Base-by-base conservation (phyloP, 2,888 invertebrate genomes). In the Syrphus vitripennis region DNA sequence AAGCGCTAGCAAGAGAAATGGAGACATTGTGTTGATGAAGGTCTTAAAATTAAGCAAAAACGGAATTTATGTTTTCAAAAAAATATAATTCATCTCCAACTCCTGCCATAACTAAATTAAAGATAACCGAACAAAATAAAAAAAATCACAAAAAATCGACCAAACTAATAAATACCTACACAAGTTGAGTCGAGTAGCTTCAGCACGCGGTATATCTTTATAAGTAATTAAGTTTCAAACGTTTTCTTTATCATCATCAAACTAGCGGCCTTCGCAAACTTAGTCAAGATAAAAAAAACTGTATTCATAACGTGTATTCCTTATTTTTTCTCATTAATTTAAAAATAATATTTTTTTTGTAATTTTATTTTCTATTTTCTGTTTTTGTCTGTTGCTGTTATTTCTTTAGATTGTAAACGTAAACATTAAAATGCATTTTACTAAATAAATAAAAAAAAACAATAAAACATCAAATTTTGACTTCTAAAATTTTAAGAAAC, bases 381-480 rank as follows among this genome's bases (percentile, higher is more conserved):
- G 65, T 87, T 81, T n/a, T 42, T 75, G 55, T 83, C 78, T 79
- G 37, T 72, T 81, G 83, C 65, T 76, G 81, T 86, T 81, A 72
- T 81, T 86, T 72, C 74, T 72, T 86, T 86, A 81, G 84, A 77
- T 77, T 86, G 53, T 84, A 84, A 71, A 71, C 37, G 53, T 84
- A 84, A 71, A 71, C 37, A 84, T 69, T 59, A 57, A 80, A 87
- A 80, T 88, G 88, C 88, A 88, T 88, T 88, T 88, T 83, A 87
- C 59, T 83, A 80, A 83, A 80, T 70, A 72, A 87, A 88, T 72
- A 72, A 67, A 59, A 81, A 79, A 42, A 71, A 42, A 59, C 57
- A 53, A 19, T 29, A 14, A 45, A 69, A 69, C 10, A 69, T 29
- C n/a, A 67, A 76, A 34, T 67, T 71, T 59, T 67, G 61, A 55